A percentile compares a stretch with the other conserved stretches of the same genome.
Evolutionary conservation across 1,140 invertebrate species (phyloP).

Genomic region (Acromyrmex echinatior): DNA sequence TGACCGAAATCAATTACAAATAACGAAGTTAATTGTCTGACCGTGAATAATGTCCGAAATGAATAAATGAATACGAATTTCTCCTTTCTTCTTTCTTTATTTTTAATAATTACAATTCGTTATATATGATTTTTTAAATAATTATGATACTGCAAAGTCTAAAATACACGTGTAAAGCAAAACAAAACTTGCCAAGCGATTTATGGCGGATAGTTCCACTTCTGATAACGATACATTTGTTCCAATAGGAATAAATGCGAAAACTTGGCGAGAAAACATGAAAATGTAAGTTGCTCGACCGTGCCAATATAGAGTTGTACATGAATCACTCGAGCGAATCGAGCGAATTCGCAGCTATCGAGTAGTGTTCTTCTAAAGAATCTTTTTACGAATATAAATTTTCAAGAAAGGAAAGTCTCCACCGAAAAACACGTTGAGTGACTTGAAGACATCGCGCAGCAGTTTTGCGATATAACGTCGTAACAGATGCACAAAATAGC

Average conservation of each 20-base stretch:
- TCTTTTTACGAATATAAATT: conserved; percentile 49
- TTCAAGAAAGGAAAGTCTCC: neutral
- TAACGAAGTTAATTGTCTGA: neutral
- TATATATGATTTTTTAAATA: neutral
- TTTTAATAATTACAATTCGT: neutral
- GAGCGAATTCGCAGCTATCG: neutral
- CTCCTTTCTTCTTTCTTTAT: neutral
- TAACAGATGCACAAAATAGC: conserved; percentile 35
- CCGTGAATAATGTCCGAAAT: neutral
- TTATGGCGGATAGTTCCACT: neutral
- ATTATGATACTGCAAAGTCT: neutral
- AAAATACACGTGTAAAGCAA: neutral
- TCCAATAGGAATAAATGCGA: conserved; percentile 13
- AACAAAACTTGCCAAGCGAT: neutral
- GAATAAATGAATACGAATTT: neutral
- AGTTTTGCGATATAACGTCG: neutral
- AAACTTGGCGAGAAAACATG: conserved; percentile 30
- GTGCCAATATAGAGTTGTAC: neutral
- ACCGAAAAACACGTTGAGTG: conserved; percentile 23
- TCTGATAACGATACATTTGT: neutral
- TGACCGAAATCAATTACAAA: neutral
- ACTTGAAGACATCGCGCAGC: neutral
- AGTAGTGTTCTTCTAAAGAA: neutral
- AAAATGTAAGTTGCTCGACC: conserved; percentile 26
- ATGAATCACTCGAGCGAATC: conserved; percentile 21